Percentiles rank a stretch among this genome's conserved stretches.
phyloP scores from a whole-genome alignment of 2,113 vertebrate species.

The Crotalus helleri region DNA sequence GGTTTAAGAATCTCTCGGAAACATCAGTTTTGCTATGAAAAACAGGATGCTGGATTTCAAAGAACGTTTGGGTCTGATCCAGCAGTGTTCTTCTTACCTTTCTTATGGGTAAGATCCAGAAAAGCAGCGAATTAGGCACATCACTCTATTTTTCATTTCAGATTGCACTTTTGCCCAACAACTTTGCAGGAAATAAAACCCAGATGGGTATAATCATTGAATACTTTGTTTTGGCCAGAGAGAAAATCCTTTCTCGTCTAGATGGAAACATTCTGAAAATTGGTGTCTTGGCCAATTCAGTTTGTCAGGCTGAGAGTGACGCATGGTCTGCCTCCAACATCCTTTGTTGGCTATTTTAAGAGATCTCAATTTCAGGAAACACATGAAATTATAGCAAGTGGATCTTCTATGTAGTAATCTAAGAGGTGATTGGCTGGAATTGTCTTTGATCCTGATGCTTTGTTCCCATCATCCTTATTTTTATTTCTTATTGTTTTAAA shows the following conservation, averaged over 20 bases:
- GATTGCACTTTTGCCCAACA: background rate
- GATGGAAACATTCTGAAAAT: background rate
- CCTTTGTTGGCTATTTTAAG: constrained; percentile 34
- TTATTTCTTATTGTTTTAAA: background rate
- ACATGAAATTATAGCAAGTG: background rate
- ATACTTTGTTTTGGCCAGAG: background rate
- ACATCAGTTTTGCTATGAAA: background rate
- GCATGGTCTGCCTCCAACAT: constrained; percentile 10
- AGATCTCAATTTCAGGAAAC: constrained; percentile 6
- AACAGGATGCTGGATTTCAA: background rate
- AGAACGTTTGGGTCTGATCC: background rate
- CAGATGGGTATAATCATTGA: background rate
- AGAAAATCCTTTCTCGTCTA: background rate
- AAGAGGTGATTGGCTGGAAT: background rate
- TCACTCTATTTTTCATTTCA: background rate
- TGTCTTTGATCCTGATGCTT: background rate
- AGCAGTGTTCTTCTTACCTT: background rate
- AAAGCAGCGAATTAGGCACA: background rate
- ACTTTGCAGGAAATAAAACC: background rate
- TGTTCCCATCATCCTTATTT: background rate
- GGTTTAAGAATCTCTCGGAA: background rate
- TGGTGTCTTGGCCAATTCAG: background rate
- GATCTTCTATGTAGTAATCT: background rate
- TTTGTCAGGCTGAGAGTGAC: constrained; percentile 1
- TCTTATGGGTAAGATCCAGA: no score